Base-by-base conservation (phyloP, 2,888 invertebrate species). In the Rhamnusium bicolor region DNA sequence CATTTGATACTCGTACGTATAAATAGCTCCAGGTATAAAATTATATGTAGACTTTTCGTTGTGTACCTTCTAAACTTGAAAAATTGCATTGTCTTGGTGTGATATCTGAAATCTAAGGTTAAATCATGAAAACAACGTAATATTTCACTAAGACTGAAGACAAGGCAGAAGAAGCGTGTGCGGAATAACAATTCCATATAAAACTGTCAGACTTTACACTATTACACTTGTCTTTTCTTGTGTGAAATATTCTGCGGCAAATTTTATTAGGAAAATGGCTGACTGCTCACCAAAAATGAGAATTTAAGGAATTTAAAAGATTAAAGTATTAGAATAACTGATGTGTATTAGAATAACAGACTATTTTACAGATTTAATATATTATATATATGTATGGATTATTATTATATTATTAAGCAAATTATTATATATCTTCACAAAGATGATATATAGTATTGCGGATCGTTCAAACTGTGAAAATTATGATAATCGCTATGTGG, bases 101-200 rank as follows among this genome's bases (percentile, higher is more conserved):
- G 53, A 65, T 53, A 53, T 49, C 49, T 29, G 51, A 51, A 65
- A 65, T 65, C 65, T 65, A 65, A 51, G 49, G 67, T 71, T 63
- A 68, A 70, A 73, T 70, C 73, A 61, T 58, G 65, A 69, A 74
- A 74, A 71, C 69, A 71, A 29, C 56, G 68, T 65, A 61, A 74
- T 74, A 74, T 74, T 68, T 61, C 70, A 70, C 68, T 27, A 18
- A 65, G 51, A 19, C 51, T 12, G 53, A 65, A 58, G 71, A 75
- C 72, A 71, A 71, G 40, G 65, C 68, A 71, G 53, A 68, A 54
- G 19, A 54, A 56, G 58, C 71, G 60, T 67, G 71, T 56, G 32
- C 71, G 61, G 75, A 76, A 76, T 76, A 73, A 66, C 71, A 76
- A 73, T 71, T 76, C 58, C 66, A 58, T 61, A 73, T 76, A 73